Conservation (phyloP, 1,140 invertebrate genomes). For the Tetragonula clypearis region DNA sequence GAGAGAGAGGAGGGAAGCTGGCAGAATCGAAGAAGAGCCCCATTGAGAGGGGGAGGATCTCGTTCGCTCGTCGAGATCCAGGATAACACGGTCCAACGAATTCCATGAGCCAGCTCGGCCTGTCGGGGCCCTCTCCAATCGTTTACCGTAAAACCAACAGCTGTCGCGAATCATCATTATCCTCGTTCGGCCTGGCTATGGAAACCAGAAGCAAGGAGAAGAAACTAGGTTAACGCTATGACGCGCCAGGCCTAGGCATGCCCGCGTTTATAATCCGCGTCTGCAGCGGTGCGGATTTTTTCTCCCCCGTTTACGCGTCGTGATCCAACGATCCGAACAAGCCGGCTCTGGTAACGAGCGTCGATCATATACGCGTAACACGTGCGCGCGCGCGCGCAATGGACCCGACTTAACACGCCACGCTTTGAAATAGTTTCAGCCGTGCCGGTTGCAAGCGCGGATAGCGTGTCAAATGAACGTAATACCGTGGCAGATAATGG, state of each 20-base stretch:
- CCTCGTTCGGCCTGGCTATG: slow-evolving; percentile 32
- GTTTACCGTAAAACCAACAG: slow-evolving; percentile 47
- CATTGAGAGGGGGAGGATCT: not conserved
- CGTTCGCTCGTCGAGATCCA: slow-evolving; percentile 8
- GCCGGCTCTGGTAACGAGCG: slow-evolving; percentile 14
- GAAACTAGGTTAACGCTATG: slow-evolving; percentile 39
- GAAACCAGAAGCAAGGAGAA: not conserved
- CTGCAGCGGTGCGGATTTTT: not conserved
- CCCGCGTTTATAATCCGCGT: not conserved
- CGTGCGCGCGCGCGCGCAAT: not conserved
- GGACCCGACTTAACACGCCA: not conserved
- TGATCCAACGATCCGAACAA: not conserved
- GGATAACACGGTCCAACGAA: slow-evolving; percentile 18
- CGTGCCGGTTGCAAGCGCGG: slow-evolving; percentile 46
- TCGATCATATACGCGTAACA: slow-evolving; percentile 39
- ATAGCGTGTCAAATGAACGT: slow-evolving; percentile 74
- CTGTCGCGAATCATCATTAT: slow-evolving; percentile 48
- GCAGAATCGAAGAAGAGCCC: not conserved
- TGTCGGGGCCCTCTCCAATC: slow-evolving; percentile 24
- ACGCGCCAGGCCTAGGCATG: not conserved
- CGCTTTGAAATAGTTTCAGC: slow-evolving; percentile 32
- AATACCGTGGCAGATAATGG: slow-evolving; percentile 67
- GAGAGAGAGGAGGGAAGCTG: too few species aligned
- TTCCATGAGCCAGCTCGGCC: slow-evolving; percentile 15
- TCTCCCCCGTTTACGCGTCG: not conserved